phyloP scores from a whole-genome alignment of 2,797 vertebrate species.

The Sphenopsis melanotis region DNA sequence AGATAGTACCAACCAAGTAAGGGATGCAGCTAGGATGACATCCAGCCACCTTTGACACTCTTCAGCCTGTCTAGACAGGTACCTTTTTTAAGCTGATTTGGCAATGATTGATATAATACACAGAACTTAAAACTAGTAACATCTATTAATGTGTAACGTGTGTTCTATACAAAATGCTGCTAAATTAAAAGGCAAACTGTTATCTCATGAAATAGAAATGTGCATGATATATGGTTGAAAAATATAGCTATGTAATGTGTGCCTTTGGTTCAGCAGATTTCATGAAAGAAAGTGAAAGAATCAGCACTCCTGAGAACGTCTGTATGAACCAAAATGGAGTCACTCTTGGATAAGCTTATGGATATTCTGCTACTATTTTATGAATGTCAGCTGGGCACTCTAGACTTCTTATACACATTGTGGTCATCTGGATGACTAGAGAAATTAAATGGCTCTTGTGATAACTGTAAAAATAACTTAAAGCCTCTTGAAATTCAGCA shows the following conservation, averaged over 20 bases:
- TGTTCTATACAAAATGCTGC: background rate
- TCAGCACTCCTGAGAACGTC: background rate
- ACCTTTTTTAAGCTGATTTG: background rate
- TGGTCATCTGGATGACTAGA: background rate
- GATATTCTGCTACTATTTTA: background rate
- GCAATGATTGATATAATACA: background rate
- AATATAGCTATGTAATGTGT: background rate
- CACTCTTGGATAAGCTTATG: background rate
- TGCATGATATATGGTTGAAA: background rate
- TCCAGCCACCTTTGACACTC: background rate
- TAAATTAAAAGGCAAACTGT: background rate
- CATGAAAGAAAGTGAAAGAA: background rate
- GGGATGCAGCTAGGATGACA: background rate
- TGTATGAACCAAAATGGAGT: background rate
- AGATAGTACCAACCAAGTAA: background rate
- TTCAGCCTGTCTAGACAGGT: background rate
- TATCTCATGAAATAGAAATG: background rate
- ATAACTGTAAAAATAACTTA: background rate
- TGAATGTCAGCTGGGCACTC: background rate
- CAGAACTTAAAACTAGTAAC: background rate
- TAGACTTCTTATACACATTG: background rate
- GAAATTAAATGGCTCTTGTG: background rate
- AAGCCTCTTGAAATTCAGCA: background rate
- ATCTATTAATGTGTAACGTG: background rate
- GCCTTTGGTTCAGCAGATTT: background rate